Base-by-base conservation (phyloP, 2,113 vertebrate genomes). In the Alethe diademata region DNA sequence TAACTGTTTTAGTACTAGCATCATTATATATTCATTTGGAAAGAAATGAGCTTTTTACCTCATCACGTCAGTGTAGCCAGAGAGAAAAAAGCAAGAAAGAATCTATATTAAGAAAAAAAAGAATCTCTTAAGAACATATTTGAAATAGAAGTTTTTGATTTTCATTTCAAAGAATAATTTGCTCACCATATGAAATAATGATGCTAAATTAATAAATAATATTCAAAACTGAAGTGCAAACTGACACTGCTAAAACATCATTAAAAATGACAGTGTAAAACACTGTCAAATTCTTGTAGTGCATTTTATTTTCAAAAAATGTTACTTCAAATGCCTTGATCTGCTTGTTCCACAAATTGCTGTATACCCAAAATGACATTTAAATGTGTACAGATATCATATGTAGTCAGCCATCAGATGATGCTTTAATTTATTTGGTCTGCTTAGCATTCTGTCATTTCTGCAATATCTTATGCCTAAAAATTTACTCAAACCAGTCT, bases 1-100 rank as follows among this genome's bases (percentile, higher is more conserved):
- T 97, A 96, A 96, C 95, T 91, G 84, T 94, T 97, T 95, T 97
- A 95, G 86, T 91, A 91, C 91, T 95, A 95, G 88, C 24, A 81
- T 85, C 71, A 86, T 78, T 88, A 61, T 86, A 71, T 95, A 92
- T 95, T 96, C 90, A 78, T 96, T 94, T 96, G 87, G 90, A 97
- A 93, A 92, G 74, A 90, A 94, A 97, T 35, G 33, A 79, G 86
- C 22, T 90, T 94, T 93, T 88, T 81, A 78, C 53, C 64, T 82
- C 35, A 76, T 47, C 31, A 38, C 43, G 62, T 86, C 74, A 88
- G 42, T 40, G 47, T 19, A 80, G 58, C 67, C 48, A 81, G 88
- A 85, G 8, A 67, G 23, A 69, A 81, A 91, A 91, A n/a, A 86
- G 72, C 19, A 57, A 82, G 53, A 90, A 95, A 90, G n/a, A 31